Evolutionary conservation across 2,113 vertebrate species (phyloP).

Genomic region (Chionomys nivalis): DNA sequence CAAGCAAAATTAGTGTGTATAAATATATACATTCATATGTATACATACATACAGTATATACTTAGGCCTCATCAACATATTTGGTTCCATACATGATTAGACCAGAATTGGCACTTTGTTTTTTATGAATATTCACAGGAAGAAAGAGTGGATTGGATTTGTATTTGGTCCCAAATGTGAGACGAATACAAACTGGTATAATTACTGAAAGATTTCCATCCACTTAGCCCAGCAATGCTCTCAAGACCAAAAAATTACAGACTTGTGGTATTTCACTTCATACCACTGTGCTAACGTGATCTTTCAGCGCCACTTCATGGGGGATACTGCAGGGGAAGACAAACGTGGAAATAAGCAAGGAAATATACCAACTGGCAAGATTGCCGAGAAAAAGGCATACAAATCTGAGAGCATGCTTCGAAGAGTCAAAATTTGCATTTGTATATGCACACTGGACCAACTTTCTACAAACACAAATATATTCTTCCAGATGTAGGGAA

Average conservation of each 20-base stretch:
- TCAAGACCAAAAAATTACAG: constrained; percentile 74
- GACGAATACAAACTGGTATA: constrained; percentile 83
- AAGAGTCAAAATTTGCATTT: constrained; percentile 83
- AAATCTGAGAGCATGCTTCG: constrained; percentile 69
- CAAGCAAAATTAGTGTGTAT: constrained; percentile 78
- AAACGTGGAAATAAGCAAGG: constrained; percentile 73
- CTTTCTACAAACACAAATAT: constrained; percentile 75
- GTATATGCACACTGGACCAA: constrained; percentile 77
- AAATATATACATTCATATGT: constrained; percentile 79
- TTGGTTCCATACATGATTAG: constrained; percentile 81
- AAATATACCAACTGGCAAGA: constrained; percentile 79
- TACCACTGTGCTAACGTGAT: constrained; percentile 77
- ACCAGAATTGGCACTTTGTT: constrained; percentile 81
- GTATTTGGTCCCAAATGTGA: constrained; percentile 84
- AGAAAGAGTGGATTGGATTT: constrained; percentile 79
- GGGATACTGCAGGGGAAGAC: constrained; percentile 65
- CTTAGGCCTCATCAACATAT: constrained; percentile 79
- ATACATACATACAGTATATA: constrained; percentile 77
- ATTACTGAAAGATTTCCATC: constrained; percentile 83
- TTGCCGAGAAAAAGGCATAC: constrained; percentile 56
- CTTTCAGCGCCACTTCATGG: constrained; percentile 83
- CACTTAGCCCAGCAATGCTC: constrained; percentile 67
- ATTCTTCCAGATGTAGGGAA: constrained; percentile 79
- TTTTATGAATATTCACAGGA: constrained; percentile 82
- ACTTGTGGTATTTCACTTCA: constrained; percentile 80